Conservation (phyloP, 2,888 invertebrate genomes). For the Brachyptera putata region DNA sequence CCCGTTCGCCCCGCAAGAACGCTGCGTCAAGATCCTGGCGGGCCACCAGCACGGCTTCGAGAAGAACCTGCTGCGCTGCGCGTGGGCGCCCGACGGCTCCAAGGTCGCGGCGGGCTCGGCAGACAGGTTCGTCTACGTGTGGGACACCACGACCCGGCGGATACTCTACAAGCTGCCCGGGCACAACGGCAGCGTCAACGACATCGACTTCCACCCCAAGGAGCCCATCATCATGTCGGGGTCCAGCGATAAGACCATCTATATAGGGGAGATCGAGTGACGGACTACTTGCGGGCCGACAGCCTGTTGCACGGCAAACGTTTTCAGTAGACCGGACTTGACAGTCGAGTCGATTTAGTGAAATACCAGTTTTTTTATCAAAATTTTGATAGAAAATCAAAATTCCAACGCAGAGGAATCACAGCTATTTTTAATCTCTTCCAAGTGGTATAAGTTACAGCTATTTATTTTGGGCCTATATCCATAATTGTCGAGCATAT, state of each 20-base stretch:
- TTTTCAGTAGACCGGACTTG: no score
- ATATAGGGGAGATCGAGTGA: conserved; percentile 91
- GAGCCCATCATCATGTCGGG: conserved; percentile 91
- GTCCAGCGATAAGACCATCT: conserved; percentile 93
- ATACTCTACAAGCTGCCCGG: conserved; percentile 96
- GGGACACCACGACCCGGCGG: conserved; percentile 91
- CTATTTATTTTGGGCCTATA: no score
- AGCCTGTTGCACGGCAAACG: no score
- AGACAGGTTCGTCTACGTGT: conserved; percentile 92
- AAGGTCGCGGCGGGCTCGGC: conserved; percentile 88
- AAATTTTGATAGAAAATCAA: no score
- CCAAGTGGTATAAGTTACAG: no score
- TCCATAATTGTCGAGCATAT: no score
- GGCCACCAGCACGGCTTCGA: conserved; percentile 98
- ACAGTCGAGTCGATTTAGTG: no score
- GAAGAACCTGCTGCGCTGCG: conserved; percentile 88
- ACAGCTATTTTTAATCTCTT: no score
- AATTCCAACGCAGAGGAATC: no score
- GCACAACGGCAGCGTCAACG: conserved; percentile 96
- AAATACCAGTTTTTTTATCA: no score
- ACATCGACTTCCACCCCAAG: conserved; percentile 88
- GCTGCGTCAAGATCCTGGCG: conserved; percentile 86
- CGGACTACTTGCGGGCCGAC: no score
- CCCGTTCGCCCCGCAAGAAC: conserved; percentile 88
- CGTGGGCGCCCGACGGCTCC: conserved; percentile 91